A percentile compares a stretch with the other conserved stretches of the same genome.
phyloP scores from a whole-genome alignment of 2,113 vertebrate species.

The Gallinago jamesoni region DNA sequence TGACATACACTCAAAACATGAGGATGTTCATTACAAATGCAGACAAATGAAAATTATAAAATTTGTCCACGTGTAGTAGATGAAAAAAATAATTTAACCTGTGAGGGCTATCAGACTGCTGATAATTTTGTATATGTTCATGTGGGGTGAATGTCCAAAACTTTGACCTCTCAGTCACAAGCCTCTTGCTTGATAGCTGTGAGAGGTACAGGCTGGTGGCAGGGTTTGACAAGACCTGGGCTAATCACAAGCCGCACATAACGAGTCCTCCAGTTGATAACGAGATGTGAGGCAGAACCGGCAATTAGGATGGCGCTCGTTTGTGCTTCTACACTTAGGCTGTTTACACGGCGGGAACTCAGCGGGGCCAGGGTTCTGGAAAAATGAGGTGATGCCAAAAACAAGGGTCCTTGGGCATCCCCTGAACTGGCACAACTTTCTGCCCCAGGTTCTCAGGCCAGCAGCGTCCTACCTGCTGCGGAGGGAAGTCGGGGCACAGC shows the following conservation, averaged over 20 bases:
- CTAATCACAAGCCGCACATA: not conserved
- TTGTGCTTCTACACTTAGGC: not conserved
- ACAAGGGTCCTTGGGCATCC: not conserved
- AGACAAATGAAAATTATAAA: not conserved
- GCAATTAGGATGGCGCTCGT: not conserved
- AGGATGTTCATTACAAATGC: not conserved
- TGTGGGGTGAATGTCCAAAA: not conserved
- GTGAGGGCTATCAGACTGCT: not conserved
- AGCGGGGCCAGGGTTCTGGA: too few species aligned
- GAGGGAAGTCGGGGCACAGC: not conserved
- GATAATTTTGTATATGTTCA: not conserved
- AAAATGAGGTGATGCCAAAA: not conserved
- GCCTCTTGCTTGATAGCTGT: not conserved
- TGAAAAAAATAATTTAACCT: not conserved
- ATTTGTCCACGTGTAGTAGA: not conserved
- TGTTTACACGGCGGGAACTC: not conserved
- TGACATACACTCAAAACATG: not conserved
- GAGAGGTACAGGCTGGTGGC: not conserved
- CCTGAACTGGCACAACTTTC: not conserved
- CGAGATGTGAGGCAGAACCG: rapidly evolving
- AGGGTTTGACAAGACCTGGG: not conserved
- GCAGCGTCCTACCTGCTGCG: not conserved
- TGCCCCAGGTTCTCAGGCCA: not conserved
- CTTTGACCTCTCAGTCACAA: not conserved
- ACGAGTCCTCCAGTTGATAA: too few species aligned